Evolutionary conservation across 1,140 invertebrate genomes (phyloP).

Genomic region (Aphis gossypii): DNA sequence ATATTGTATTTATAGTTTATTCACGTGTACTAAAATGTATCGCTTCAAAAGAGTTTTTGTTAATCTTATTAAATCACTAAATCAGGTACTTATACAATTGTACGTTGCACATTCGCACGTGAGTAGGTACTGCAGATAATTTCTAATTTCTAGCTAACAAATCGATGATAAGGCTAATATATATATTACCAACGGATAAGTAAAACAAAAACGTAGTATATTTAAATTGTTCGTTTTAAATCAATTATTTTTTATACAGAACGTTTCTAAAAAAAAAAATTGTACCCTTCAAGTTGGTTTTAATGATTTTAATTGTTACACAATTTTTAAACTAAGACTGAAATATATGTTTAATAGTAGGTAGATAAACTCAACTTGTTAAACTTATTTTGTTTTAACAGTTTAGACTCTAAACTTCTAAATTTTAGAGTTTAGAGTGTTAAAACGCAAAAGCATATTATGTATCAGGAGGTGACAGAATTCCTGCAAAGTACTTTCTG

Average conservation of each 20-base stretch:
- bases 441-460: not conserved
- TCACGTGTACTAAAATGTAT: not conserved
- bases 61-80: not conserved
- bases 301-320: too few species aligned
- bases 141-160: not conserved
- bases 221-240: not conserved
- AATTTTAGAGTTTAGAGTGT: not conserved
- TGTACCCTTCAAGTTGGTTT: too few species aligned
- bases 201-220: not conserved
- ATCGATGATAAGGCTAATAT: not conserved
- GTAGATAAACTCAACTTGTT: not conserved
- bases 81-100: not conserved
- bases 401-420: too few species aligned
- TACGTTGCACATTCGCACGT: not conserved
- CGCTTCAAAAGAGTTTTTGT: not conserved
- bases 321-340: too few species aligned
- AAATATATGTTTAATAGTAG: too few species aligned
- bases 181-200: not conserved
- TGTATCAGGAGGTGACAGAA: too few species aligned
- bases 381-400: not conserved
- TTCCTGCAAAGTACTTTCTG: too few species aligned
- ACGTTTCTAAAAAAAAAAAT: too few species aligned
- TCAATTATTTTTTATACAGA: too few species aligned
- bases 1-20: too few species aligned
- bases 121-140: not conserved